A percentile compares a stretch with the other conserved stretches of the same genome.
Evolutionary conservation across 2,888 invertebrate species (phyloP).

Genomic region (Sarcophaga subvicina): DNA sequence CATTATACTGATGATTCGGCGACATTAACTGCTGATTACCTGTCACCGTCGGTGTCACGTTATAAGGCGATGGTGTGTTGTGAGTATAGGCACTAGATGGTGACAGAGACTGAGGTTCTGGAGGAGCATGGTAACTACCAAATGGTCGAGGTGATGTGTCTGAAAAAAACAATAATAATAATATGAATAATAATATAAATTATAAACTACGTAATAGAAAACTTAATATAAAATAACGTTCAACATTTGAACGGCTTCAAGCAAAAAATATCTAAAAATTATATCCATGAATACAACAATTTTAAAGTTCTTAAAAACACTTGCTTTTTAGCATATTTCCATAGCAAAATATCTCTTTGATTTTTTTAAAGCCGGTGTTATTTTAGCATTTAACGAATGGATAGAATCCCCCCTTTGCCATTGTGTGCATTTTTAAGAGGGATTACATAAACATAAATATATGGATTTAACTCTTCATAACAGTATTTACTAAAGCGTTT

Average conservation of each 20-base stretch:
- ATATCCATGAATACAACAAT: too few species aligned
- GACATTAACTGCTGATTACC: slow-evolving; percentile 60
- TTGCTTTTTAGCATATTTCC: too few species aligned
- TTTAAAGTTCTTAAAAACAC: too few species aligned
- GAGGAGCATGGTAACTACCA: slow-evolving; percentile 76
- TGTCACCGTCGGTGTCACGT: slow-evolving; percentile 71
- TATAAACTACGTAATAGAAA: too few species aligned
- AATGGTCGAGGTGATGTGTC: slow-evolving; percentile 80
- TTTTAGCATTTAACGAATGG: too few species aligned
- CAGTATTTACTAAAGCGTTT: too few species aligned
- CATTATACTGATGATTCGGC: slow-evolving; percentile 75
- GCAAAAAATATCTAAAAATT: neutral
- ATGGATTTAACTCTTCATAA: too few species aligned
- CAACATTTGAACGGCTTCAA: neutral
- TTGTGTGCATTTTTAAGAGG: too few species aligned
- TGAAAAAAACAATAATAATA: slow-evolving; percentile 54
- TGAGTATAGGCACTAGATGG: slow-evolving; percentile 78
- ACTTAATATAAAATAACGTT: neutral
- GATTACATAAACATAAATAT: too few species aligned
- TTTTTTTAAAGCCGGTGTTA: too few species aligned
- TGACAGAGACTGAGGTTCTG: slow-evolving; percentile 80
- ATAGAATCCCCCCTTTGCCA: too few species aligned
- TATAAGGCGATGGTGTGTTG: slow-evolving; percentile 80
- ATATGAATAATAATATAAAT: neutral
- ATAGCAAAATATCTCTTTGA: too few species aligned